Percentiles rank a stretch among this genome's conserved stretches.
These are phyloP conservation scores for Agrotis clavis DNA, from an alignment of 2,888 invertebrate species.

Conservation along the genomic window DNA sequence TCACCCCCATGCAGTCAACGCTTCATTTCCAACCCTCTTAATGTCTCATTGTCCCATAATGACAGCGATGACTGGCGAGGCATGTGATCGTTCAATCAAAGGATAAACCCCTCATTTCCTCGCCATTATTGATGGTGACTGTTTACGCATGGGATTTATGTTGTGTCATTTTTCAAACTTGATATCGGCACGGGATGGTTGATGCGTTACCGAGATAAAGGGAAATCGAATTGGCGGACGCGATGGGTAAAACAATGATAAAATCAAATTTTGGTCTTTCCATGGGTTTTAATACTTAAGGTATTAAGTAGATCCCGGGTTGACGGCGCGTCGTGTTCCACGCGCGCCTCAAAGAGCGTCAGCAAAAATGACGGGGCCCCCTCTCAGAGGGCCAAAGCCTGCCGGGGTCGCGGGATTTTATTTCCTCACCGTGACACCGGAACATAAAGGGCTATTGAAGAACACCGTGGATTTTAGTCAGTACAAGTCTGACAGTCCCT, in stretches of 20 bases:
- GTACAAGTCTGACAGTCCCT: too few relatives aligned
- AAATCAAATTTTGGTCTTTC: background rate
- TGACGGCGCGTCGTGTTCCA: too few relatives aligned
- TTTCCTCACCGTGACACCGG: too few relatives aligned
- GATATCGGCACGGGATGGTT: constrained; percentile 5
- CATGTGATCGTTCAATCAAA: constrained; percentile 51
- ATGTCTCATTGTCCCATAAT: constrained; percentile 1
- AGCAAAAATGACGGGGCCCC: too few relatives aligned
- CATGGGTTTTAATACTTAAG: too few relatives aligned
- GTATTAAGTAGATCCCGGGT: too few relatives aligned
- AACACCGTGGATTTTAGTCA: too few relatives aligned
- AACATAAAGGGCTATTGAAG: too few relatives aligned
- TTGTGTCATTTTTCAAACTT: constrained; percentile 64
- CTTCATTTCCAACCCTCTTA: constrained; percentile 1
- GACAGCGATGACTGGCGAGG: background rate
- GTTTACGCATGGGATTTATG: constrained; percentile 46
- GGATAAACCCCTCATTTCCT: constrained; percentile 68
- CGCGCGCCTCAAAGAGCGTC: too few relatives aligned
- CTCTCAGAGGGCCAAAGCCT: too few relatives aligned
- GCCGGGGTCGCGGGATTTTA: too few relatives aligned
- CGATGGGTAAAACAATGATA: background rate
- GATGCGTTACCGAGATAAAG: constrained; percentile 12
- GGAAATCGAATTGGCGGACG: constrained; percentile 14
- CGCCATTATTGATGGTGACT: constrained; percentile 63
- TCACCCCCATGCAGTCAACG: background rate